Evolutionary conservation across 1,140 invertebrate genomes (phyloP), one percentile per base, ranked within the genome.

Genomic region (Trialeurodes vaporariorum): DNA sequence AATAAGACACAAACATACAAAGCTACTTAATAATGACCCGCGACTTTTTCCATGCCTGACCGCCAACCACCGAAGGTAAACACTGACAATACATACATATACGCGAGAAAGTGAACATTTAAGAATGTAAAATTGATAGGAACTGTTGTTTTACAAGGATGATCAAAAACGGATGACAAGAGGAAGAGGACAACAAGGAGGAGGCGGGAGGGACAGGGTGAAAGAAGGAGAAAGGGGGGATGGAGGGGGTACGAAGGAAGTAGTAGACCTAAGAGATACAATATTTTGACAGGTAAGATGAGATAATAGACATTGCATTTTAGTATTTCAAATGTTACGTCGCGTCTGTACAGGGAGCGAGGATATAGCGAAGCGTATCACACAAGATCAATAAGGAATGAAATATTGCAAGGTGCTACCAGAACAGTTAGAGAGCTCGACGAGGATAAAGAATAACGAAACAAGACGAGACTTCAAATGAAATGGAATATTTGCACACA

Each of bases 231-330:
- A 17, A 49, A 17, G 34, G 5, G 17, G 34, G 34, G 34, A 49
- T 49, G 34, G 5, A 49, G 34, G 34, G 34, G 34, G 34, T 9
- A 49, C 34, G n/a, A n/a, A n/a, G n/a, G n/a, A n/a, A n/a, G n/a
- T n/a, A 5, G 34, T 49, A 49, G 17, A 9, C 17, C 17, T 49
- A 49, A 49, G 34, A 49, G 17, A 49, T 49, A 49, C 17, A 49
- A 17, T 49, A 49, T 49, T n/a, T 49, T 49, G 34, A 49, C 34
- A 49, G 34, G 34, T 17, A 17, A 49, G 34, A 49, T 49, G 34
- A 49, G 34, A 49, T 49, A 49, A 49, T 49, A 49, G 34, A 49
- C 34, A 49, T 49, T 49, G 34, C 34, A 49, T 49, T 49, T 49
- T 49, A 49, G 34, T 49, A 17, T 5, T 17, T 49, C 34, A 17